A percentile compares a stretch with the other conserved stretches of the same genome.
phyloP scores from a whole-genome alignment of 2,113 vertebrate species.

The Pseudopodoces humilis region DNA sequence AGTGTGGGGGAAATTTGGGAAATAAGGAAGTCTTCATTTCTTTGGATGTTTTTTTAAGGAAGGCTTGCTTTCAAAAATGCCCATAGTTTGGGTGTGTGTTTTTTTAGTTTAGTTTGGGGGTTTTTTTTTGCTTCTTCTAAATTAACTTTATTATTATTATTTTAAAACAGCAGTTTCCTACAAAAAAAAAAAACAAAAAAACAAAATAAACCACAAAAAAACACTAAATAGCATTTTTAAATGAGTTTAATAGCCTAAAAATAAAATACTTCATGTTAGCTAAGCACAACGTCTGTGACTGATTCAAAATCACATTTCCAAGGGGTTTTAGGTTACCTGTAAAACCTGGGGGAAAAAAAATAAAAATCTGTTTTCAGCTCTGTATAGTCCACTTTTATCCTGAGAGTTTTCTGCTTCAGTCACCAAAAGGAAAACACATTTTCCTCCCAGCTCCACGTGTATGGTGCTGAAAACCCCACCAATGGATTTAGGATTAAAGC shows the following conservation, averaged over 20 bases:
- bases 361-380: neutral
- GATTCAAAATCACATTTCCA: neutral
- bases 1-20: neutral
- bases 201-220: no score
- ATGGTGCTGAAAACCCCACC: neutral
- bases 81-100: accelerated
- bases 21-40: neutral
- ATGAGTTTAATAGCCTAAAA: neutral
- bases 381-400: neutral
- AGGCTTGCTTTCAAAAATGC: neutral
- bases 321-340: neutral
- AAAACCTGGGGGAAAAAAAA: neutral
- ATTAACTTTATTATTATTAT: neutral
- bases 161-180: neutral
- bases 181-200: neutral
- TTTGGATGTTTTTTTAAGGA: neutral
- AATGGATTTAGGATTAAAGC: neutral
- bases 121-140: neutral
- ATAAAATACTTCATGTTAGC: neutral
- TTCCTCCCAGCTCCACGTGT: neutral
- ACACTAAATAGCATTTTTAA: neutral
- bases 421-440: neutral
- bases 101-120: neutral
- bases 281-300: neutral
- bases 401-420: neutral